phyloP scores from a whole-genome alignment of 2,797 vertebrate species.

The Muscicapa striata region DNA sequence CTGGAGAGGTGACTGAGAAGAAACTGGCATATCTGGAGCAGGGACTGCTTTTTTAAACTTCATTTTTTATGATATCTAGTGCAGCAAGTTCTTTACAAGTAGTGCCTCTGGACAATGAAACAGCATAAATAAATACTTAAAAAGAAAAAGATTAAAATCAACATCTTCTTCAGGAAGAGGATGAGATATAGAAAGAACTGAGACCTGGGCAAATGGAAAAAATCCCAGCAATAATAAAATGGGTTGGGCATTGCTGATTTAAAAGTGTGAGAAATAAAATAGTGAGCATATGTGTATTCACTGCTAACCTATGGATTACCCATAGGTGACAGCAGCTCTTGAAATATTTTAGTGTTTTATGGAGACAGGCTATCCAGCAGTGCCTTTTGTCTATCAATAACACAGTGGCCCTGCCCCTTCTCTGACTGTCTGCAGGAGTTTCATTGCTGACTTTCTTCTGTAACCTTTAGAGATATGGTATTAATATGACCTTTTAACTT shows the following conservation, averaged over 20 bases:
- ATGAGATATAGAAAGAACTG: background rate
- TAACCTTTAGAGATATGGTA: background rate
- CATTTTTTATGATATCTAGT: background rate
- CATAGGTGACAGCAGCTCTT: background rate
- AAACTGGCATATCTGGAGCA: background rate
- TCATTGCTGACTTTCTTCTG: background rate
- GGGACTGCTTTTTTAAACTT: background rate
- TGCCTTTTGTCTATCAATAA: background rate
- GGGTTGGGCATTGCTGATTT: background rate
- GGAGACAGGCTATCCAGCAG: background rate
- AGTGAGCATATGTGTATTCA: background rate
- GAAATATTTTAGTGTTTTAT: background rate
- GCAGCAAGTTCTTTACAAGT: background rate
- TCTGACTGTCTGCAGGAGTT: background rate
- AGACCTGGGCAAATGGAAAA: background rate
- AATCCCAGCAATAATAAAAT: background rate
- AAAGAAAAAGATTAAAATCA: slow-evolving; percentile 1
- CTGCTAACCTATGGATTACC: background rate
- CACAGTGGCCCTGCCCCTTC: background rate
- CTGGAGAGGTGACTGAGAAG: background rate
- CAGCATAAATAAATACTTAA: background rate
- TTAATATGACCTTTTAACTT: background rate
- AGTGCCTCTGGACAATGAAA: background rate
- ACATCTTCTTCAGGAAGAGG: background rate
- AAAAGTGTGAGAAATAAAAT: background rate